Base-by-base conservation (phyloP, 2,797 vertebrate species). In the Hypotaenidia okinawae region DNA sequence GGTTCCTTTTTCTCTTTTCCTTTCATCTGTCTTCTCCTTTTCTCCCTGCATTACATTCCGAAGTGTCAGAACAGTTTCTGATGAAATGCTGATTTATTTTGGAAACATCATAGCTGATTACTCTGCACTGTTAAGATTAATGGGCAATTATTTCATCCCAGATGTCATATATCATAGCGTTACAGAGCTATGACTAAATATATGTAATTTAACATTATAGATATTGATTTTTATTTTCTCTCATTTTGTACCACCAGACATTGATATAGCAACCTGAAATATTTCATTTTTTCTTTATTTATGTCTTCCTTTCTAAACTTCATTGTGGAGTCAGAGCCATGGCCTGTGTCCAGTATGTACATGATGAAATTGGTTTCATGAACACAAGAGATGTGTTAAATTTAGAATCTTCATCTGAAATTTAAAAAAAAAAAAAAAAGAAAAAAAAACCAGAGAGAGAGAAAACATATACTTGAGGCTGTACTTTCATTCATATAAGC, bases 141-240 rank as follows among this genome's bases (percentile, higher is more conserved):
- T 37, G 35, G n/a, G 57, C 52, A 82, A 51, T 23, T 64, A 16
- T 89, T 91, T 70, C 23, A 70, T 66, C 52, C 43, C 13, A 55
- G 28, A 32, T 75, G 47, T 57, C 52, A 32, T 51, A 59, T 84
- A 74, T 43, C n/a, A 78, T 55, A 47, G 15, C 52, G 86, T 75
- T 91, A 83, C 63, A 35, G 22, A 70, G 27, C 47, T 93, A 57
- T 86, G 63, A 62, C 47, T 82, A 85, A 88, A 85, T 88, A 85
- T 52, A 77, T 82, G 61, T 78, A 85, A 91, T 83, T 88, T 88
- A 78, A 66, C 54, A 68, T 81, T 64, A 78, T 63, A 83, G 67
- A 19, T 67, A 75, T 83, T 88, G 76, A 93, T 91, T 93, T 91
- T 85, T 19, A 23, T 41, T 79, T 66, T 85, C 32, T 88, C 16